Evolutionary conservation across 2,888 invertebrate species (phyloP).

Genomic region (Esperia sulphurella): DNA sequence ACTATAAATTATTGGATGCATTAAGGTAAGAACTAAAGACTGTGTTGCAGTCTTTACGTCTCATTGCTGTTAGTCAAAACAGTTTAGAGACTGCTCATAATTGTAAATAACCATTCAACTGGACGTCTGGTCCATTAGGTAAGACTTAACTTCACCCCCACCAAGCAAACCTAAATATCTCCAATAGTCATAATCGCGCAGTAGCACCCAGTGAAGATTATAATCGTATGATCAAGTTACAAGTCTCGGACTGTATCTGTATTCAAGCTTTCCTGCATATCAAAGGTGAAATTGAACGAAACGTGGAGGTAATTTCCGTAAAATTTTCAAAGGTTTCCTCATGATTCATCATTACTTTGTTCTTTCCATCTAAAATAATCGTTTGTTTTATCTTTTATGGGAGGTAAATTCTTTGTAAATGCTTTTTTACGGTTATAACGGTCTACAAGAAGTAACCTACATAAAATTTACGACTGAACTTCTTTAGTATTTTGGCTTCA

Average conservation of each 20-base stretch:
- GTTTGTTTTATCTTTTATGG: slow-evolving; percentile 1
- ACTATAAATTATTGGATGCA: too few species aligned
- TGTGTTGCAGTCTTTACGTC: neutral
- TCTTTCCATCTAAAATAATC: neutral
- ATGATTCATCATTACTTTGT: slow-evolving; percentile 1
- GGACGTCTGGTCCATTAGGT: too few species aligned
- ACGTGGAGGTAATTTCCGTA: neutral
- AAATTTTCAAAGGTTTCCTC: neutral
- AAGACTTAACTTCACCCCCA: too few species aligned
- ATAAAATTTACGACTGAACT: neutral
- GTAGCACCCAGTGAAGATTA: too few species aligned
- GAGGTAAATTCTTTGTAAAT: neutral
- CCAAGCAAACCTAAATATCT: too few species aligned
- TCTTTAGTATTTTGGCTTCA: neutral
- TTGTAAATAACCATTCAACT: too few species aligned
- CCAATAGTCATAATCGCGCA: too few species aligned
- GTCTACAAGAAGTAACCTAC: neutral
- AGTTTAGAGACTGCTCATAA: too few species aligned
- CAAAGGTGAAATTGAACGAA: neutral
- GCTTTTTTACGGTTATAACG: neutral
- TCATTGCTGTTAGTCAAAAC: too few species aligned
- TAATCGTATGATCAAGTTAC: too few species aligned
- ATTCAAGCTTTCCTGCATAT: neutral
- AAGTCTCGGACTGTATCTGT: too few species aligned
- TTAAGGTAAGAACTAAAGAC: neutral